These are phyloP conservation scores for Xestia sexstrigata DNA, from an alignment of 2,888 invertebrate species.

Conservation along the genomic window DNA sequence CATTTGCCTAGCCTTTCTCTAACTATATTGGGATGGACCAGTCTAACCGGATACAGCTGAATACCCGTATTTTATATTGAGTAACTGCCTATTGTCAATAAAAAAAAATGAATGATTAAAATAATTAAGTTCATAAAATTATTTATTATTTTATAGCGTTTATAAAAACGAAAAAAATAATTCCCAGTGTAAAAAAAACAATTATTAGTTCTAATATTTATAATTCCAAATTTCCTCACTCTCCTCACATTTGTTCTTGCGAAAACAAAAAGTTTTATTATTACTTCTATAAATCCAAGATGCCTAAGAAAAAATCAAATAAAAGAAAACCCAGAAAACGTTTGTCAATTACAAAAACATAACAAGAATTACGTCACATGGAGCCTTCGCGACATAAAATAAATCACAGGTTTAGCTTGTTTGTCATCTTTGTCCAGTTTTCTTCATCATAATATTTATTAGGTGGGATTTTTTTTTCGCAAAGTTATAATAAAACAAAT, in stretches of 20 bases:
- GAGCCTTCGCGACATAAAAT: neutral
- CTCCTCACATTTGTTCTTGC: neutral
- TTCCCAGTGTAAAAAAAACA: neutral
- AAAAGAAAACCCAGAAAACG: neutral
- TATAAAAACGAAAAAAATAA: neutral
- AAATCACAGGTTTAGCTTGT: conserved; percentile 29
- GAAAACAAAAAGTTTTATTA: neutral
- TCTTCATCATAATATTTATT: conserved; percentile 16
- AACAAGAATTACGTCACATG: conserved; percentile 15
- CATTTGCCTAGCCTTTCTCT: neutral
- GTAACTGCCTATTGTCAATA: neutral
- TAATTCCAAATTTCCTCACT: conserved; percentile 1
- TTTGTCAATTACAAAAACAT: too few relatives aligned
- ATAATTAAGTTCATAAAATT: neutral
- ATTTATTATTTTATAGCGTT: neutral
- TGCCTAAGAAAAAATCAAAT: too few relatives aligned
- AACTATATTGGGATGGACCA: neutral
- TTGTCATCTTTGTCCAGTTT: conserved; percentile 17
- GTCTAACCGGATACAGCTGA: neutral
- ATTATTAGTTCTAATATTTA: neutral
- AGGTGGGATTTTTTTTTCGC: neutral
- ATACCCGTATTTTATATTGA: neutral
- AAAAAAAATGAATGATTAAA: neutral
- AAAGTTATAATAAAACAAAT: too few relatives aligned
- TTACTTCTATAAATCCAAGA: neutral